Evolutionary conservation across 1,140 invertebrate genomes (phyloP).

Genomic region (Platorchestia sp.): DNA sequence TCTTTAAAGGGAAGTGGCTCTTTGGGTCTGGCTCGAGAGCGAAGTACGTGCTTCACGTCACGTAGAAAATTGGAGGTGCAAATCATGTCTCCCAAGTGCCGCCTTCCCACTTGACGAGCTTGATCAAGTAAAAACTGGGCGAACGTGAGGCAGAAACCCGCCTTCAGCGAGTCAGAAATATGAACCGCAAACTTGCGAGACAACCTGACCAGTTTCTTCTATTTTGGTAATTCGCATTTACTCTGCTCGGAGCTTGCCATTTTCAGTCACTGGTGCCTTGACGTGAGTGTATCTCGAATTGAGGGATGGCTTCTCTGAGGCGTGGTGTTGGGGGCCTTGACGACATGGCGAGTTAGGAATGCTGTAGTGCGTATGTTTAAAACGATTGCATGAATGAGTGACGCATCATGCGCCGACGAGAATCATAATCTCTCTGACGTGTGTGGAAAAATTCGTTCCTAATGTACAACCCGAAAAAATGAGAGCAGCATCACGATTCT

Average conservation of each 20-base stretch:
- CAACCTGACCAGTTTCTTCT: not conserved
- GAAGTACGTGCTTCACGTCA: constrained; percentile 54
- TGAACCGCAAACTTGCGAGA: constrained; percentile 1
- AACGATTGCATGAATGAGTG: not conserved
- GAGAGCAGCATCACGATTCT: not conserved
- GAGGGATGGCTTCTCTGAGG: not conserved
- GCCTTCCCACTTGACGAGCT: constrained; percentile 48
- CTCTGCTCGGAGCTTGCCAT: not conserved
- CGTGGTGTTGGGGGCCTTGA: not conserved
- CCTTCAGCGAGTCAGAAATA: not conserved
- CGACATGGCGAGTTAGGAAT: not conserved
- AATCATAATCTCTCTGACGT: not conserved
- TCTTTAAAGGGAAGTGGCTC: constrained; percentile 51
- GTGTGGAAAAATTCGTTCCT: not conserved
- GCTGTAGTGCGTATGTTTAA: not conserved
- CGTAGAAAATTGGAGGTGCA: constrained; percentile 53
- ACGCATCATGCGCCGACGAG: not conserved
- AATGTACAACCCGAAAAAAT: not conserved
- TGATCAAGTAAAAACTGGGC: constrained; percentile 52
- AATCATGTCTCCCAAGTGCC: constrained; percentile 52
- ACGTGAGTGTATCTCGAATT: not conserved
- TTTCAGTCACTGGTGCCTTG: not conserved
- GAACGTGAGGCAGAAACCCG: constrained; percentile 22
- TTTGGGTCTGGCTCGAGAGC: constrained; percentile 44
- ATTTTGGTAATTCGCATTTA: not conserved